A percentile compares a stretch with the other conserved stretches of the same genome.
phyloP scores from a whole-genome alignment of 2,888 invertebrate genomes.

The Phengaris alcon region DNA sequence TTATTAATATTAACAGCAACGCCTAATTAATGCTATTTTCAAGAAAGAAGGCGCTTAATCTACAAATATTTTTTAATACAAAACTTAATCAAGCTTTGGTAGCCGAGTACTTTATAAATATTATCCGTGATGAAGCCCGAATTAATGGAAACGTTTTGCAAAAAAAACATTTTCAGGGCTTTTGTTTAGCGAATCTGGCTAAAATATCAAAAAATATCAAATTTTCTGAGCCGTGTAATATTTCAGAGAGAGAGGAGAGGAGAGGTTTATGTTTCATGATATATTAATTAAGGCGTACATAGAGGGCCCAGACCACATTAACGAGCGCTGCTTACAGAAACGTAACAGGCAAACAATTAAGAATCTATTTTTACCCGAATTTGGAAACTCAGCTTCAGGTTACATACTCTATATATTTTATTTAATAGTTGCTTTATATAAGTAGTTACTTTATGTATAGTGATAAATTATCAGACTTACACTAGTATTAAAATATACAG shows the following conservation, averaged over 20 bases:
- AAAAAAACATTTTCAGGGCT: slow-evolving; percentile 28
- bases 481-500: too few relatives aligned
- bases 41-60: neutral
- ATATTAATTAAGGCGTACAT: slow-evolving; percentile 71
- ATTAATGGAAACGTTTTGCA: neutral
- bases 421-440: too few relatives aligned
- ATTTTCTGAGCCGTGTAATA: slow-evolving; percentile 55
- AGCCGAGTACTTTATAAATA: neutral
- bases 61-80: neutral
- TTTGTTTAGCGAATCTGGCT: slow-evolving; percentile 32
- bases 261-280: slow-evolving; percentile 71
- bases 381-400: too few relatives aligned
- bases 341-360: slow-evolving; percentile 52
- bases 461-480: too few relatives aligned
- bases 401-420: too few relatives aligned
- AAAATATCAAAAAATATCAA: slow-evolving; percentile 52
- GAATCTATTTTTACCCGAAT: neutral
- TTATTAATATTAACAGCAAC: neutral
- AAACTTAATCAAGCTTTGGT: neutral
- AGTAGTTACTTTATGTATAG: too few relatives aligned
- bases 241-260: slow-evolving; percentile 57
- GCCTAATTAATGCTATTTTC: neutral
- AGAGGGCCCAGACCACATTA: slow-evolving; percentile 60
- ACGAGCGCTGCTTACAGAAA: slow-evolving; percentile 61
- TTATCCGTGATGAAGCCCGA: neutral